phyloP scores from a whole-genome alignment of 1,140 invertebrate genomes.

The Stegodyphus mimosarum region DNA sequence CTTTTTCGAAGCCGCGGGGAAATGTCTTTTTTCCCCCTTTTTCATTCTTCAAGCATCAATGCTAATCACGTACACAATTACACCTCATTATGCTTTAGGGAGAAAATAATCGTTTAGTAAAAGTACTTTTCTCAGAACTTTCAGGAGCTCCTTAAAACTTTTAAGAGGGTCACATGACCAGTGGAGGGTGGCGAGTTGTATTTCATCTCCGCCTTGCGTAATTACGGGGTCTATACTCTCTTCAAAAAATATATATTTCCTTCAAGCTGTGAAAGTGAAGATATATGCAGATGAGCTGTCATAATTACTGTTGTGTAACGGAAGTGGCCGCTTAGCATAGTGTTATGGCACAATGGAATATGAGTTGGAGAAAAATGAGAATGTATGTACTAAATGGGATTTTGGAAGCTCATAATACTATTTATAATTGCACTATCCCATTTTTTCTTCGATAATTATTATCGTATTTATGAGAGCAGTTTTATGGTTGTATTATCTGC shows the following conservation, averaged over 20 bases:
- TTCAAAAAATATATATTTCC: not conserved
- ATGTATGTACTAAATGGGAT: too few relatives aligned
- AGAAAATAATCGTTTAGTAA: conserved; percentile 17
- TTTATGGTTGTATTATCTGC: too few relatives aligned
- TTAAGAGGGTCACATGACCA: not conserved
- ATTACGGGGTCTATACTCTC: conserved; percentile 10
- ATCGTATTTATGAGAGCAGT: too few relatives aligned
- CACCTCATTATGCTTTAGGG: conserved; percentile 6
- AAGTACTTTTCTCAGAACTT: conserved; percentile 23
- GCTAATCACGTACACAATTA: conserved; percentile 26
- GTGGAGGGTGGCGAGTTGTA: not conserved
- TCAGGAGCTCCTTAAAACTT: not conserved
- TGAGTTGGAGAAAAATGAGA: too few relatives aligned
- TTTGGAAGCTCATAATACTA: too few relatives aligned
- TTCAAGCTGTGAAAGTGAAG: conserved; percentile 9
- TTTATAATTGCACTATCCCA: too few relatives aligned
- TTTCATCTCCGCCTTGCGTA: conserved; percentile 1
- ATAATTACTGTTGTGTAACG: conserved; percentile 13
- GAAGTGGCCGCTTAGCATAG: too few relatives aligned
- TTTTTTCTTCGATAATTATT: too few relatives aligned
- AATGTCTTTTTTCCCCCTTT: not conserved
- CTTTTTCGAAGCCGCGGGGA: too few relatives aligned
- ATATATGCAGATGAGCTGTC: conserved; percentile 18
- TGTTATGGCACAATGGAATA: too few relatives aligned
- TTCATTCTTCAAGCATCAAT: not conserved